Percentiles rank a stretch among this genome's conserved stretches.
Evolutionary conservation across 1,140 invertebrate species (phyloP).

Genomic region (Centruroides sculpturatus): DNA sequence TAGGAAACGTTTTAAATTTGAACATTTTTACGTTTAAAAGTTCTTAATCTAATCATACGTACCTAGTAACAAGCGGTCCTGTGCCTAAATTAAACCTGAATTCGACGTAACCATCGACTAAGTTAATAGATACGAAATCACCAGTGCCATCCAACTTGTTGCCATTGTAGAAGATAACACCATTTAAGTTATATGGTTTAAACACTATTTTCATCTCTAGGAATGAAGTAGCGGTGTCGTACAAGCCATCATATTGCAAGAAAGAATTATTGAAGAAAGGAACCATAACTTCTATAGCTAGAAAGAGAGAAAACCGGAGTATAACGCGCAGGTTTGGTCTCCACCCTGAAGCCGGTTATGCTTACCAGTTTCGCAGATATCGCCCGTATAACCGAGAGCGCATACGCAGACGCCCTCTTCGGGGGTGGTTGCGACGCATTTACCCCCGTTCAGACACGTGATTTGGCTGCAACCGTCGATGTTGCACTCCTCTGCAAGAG

Average conservation of each 20-base stretch:
- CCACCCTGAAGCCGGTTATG: too few species aligned
- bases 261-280: conserved; percentile 86
- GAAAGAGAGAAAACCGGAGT: background rate
- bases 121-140: conserved; percentile 80
- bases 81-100: conserved; percentile 87
- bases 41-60: conserved; percentile 11
- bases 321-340: background rate
- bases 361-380: conserved; percentile 71
- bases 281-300: conserved; percentile 33
- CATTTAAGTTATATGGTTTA: conserved; percentile 62
- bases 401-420: conserved; percentile 63
- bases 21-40: background rate
- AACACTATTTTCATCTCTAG: conserved; percentile 74
- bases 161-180: conserved; percentile 82
- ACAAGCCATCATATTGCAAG: conserved; percentile 67
- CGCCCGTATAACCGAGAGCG: conserved; percentile 76
- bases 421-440: conserved; percentile 57
- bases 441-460: conserved; percentile 78
- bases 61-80: conserved; percentile 79
- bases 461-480: conserved; percentile 66
- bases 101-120: conserved; percentile 67
- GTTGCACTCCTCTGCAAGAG: conserved; percentile 63
- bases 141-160: conserved; percentile 71
- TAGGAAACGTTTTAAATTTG: conserved; percentile 18
- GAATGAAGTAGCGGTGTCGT: conserved; percentile 57